Percentiles rank a stretch among this genome's conserved stretches.
Evolutionary conservation across 2,888 invertebrate genomes (phyloP).

Genomic region (Amphipoea oculea): DNA sequence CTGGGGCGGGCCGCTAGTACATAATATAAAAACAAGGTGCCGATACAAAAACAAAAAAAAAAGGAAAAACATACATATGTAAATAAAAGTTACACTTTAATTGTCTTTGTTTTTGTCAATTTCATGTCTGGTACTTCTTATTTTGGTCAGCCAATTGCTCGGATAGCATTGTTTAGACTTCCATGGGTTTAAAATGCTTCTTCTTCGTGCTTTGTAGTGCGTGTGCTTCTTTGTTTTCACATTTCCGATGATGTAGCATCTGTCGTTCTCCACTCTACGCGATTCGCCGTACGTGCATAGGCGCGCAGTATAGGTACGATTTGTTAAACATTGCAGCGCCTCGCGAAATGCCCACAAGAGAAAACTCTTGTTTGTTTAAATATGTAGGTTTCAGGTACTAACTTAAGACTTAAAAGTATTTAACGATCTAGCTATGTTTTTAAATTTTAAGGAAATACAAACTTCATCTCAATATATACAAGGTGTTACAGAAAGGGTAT

Average conservation of each 20-base stretch:
- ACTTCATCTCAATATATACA: neutral
- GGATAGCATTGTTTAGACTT: neutral
- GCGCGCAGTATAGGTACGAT: slow-evolving; percentile 25
- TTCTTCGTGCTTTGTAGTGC: too few species aligned
- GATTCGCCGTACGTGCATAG: slow-evolving; percentile 14
- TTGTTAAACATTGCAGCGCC: slow-evolving; percentile 41
- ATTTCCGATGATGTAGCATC: neutral
- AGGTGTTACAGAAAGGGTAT: too few species aligned
- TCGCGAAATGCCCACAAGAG: slow-evolving; percentile 14
- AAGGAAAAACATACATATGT: too few species aligned
- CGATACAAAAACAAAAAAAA: too few species aligned
- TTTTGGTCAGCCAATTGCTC: neutral
- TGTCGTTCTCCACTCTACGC: slow-evolving; percentile 17
- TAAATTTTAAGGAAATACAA: neutral
- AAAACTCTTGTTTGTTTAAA: slow-evolving; percentile 19
- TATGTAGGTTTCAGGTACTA: neutral
- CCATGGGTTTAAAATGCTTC: too few species aligned
- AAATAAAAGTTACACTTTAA: too few species aligned
- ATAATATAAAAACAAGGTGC: too few species aligned
- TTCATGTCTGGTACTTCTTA: neutral
- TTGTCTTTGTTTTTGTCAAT: too few species aligned
- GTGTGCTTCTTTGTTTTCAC: neutral
- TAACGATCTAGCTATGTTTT: too few species aligned
- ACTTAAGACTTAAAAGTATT: neutral
- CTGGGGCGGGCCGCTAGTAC: too few species aligned